Conservation (phyloP, 2,888 invertebrate species). For the Alsophila aescularia region DNA sequence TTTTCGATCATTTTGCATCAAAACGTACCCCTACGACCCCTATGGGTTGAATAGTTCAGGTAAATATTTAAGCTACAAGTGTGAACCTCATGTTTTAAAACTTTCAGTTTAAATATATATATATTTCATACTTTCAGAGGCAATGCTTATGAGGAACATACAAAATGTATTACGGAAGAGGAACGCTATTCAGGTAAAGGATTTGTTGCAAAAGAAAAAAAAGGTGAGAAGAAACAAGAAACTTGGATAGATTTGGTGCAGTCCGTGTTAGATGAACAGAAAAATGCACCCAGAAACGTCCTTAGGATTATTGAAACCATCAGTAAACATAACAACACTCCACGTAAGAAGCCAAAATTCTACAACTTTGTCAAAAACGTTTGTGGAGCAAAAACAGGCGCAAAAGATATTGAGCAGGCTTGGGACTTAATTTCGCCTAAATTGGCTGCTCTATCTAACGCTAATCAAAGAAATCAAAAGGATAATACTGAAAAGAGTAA, state of each 20-base stretch:
- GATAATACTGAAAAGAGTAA: slow-evolving; percentile 34
- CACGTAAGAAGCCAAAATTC: slow-evolving; percentile 93
- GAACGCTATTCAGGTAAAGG: slow-evolving; percentile 95
- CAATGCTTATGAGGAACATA: slow-evolving; percentile 90
- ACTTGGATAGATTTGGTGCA: slow-evolving; percentile 91
- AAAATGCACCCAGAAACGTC: slow-evolving; percentile 82
- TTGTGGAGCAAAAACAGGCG: slow-evolving; percentile 83
- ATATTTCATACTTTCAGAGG: slow-evolving; percentile 81
- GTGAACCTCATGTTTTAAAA: no score
- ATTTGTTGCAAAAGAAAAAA: slow-evolving; percentile 90
- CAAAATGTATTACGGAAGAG: slow-evolving; percentile 93
- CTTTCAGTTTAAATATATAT: background rate
- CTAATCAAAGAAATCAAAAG: slow-evolving; percentile 51
- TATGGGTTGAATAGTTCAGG: no score
- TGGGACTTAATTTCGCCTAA: slow-evolving; percentile 87
- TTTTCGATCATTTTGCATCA: no score
- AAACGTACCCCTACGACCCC: no score
- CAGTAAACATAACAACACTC: slow-evolving; percentile 91
- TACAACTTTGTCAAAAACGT: slow-evolving; percentile 89
- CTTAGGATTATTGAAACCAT: slow-evolving; percentile 87
- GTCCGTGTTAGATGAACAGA: slow-evolving; percentile 85
- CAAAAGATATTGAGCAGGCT: slow-evolving; percentile 85
- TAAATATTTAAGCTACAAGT: no score
- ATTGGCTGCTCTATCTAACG: slow-evolving; percentile 74
- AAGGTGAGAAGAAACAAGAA: slow-evolving; percentile 94